A percentile compares a stretch with the other conserved stretches of the same genome.
Conservation (phyloP, 2,113 vertebrate genomes). For the Pelvicachromis taeniatus region DNA sequence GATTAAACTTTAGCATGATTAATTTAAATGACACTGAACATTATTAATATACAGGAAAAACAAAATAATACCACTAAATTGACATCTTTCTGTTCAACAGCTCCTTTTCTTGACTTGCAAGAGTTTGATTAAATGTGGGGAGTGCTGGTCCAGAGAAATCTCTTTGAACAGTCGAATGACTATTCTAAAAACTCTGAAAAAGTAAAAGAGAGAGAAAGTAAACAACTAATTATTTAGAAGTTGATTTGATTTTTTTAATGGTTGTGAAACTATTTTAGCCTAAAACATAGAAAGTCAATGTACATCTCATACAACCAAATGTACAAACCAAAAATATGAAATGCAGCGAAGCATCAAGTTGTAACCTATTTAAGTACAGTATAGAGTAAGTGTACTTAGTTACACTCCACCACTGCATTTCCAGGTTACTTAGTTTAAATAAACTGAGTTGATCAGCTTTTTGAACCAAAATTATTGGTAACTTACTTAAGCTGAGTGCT, state of each 20-base stretch:
- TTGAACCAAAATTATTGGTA: accelerated
- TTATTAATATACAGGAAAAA: not conserved
- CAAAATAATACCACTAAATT: not conserved
- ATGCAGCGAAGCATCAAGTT: not conserved
- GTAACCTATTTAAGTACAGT: not conserved
- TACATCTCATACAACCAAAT: not conserved
- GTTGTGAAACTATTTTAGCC: too few relatives aligned
- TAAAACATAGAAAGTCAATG: not conserved
- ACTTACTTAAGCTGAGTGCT: not conserved
- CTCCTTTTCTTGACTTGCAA: not conserved
- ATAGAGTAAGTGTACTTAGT: not conserved
- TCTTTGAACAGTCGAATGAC: too few relatives aligned
- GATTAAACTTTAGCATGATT: not conserved
- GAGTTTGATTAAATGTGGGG: not conserved
- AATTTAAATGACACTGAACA: not conserved
- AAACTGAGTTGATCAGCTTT: not conserved
- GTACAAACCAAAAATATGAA: not conserved
- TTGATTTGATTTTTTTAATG: too few relatives aligned
- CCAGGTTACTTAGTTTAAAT: not conserved
- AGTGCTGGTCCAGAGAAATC: not conserved
- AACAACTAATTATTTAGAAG: too few relatives aligned
- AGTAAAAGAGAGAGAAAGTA: too few relatives aligned
- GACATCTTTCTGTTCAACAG: not conserved
- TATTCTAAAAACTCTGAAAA: too few relatives aligned
- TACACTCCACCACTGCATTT: accelerated